Evolutionary conservation across 2,888 invertebrate species (phyloP).

Genomic region (Phanerotoma sp.): DNA sequence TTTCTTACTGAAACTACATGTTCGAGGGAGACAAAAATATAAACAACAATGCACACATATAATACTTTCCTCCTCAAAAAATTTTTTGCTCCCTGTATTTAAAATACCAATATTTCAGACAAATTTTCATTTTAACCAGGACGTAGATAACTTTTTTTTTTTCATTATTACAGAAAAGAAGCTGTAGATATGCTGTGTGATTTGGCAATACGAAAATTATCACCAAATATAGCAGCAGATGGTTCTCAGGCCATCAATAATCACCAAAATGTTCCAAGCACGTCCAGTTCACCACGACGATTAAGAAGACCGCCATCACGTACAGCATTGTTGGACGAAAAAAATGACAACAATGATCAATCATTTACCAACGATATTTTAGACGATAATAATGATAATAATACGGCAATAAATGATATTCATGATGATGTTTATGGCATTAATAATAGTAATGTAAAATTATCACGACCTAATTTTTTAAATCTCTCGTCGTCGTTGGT

Average conservation of each 20-base stretch:
- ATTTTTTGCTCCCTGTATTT: no score
- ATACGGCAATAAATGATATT: no score
- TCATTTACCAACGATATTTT: neutral
- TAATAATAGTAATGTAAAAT: no score
- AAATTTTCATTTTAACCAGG: neutral
- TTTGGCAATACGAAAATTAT: conserved; percentile 73
- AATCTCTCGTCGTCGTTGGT: no score
- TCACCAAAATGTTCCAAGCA: conserved; percentile 51
- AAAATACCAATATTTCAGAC: no score
- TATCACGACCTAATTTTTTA: no score
- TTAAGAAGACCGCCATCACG: conserved; percentile 58
- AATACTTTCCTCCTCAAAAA: no score
- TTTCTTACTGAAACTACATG: no score
- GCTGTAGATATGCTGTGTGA: conserved; percentile 84
- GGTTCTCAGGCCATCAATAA: conserved; percentile 36
- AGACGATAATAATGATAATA: neutral
- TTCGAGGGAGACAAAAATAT: no score
- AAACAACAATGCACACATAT: no score
- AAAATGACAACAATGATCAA: neutral
- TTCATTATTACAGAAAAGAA: conserved; percentile 66
- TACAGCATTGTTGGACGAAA: neutral
- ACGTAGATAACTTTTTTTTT: neutral
- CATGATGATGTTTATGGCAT: no score
- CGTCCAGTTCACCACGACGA: conserved; percentile 66
- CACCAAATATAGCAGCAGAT: conserved; percentile 61